Percentiles rank a stretch among this genome's conserved stretches.
Conservation (phyloP, 1,140 invertebrate species). For the Drosophila saltans region DNA sequence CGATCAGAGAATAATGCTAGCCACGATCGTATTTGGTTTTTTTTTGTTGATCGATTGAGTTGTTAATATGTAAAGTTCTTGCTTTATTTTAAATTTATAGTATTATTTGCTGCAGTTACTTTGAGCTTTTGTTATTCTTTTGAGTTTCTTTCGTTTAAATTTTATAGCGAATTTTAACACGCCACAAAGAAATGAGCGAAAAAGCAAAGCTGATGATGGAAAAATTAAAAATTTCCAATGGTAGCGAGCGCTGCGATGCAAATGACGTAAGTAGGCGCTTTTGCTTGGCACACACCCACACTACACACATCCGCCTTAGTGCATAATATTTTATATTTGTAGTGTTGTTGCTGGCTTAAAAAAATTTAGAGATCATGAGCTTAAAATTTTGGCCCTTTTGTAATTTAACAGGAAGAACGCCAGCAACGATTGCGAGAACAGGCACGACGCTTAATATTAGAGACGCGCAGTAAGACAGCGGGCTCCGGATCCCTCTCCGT, state of each 20-base stretch:
- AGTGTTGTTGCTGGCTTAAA: neutral
- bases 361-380: neutral
- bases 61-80: constrained; percentile 38
- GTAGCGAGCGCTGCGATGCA: constrained; percentile 82
- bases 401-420: constrained; percentile 89
- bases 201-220: constrained; percentile 94
- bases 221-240: constrained; percentile 90
- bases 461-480: constrained; percentile 89
- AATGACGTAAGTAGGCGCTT: constrained; percentile 74
- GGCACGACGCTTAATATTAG: constrained; percentile 94
- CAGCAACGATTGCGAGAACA: constrained; percentile 93
- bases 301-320: constrained; percentile 12
- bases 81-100: constrained; percentile 19
- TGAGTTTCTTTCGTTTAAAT: constrained; percentile 53
- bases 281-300: constrained; percentile 19
- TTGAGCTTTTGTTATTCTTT: constrained; percentile 49
- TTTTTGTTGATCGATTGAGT: constrained; percentile 13
- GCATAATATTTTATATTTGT: constrained; percentile 14
- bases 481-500: constrained; percentile 37
- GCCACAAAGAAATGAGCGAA: constrained; percentile 94
- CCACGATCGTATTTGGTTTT: neutral
- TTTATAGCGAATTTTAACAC: constrained; percentile 85
- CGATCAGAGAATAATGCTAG: neutral
- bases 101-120: constrained; percentile 30
- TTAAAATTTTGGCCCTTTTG: neutral